phyloP scores from a whole-genome alignment of 92 coral and sea anemone genomes.

The Isaurus tuberculatus region DNA sequence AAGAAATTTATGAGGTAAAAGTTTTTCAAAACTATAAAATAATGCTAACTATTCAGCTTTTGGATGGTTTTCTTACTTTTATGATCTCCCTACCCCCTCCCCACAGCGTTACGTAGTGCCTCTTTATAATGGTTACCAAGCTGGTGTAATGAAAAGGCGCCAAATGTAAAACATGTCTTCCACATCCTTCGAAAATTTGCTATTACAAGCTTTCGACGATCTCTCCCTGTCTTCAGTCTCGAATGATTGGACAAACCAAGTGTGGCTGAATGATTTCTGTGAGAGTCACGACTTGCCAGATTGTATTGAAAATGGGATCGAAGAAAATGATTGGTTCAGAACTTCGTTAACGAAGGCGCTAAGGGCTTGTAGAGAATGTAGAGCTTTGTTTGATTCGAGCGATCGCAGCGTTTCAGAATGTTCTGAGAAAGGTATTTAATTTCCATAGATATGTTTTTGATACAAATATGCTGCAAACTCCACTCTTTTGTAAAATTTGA shows the following conservation, averaged over 20 bases:
- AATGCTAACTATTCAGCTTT: background rate
- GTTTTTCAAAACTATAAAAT: background rate
- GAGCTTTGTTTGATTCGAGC: slow-evolving; percentile 26
- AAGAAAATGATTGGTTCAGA: slow-evolving; percentile 57
- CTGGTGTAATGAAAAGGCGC: slow-evolving; percentile 61
- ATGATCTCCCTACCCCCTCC: background rate
- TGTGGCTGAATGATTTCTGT: slow-evolving; percentile 93
- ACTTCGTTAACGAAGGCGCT: slow-evolving; percentile 52
- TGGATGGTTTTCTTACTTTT: background rate
- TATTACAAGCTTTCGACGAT: slow-evolving; percentile 68
- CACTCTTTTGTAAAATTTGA: too few relatives aligned
- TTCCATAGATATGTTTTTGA: background rate
- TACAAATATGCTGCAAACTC: background rate
- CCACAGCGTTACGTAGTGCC: background rate
- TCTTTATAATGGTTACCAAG: slow-evolving; percentile 45
- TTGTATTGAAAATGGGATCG: slow-evolving; percentile 59
- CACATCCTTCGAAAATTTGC: slow-evolving; percentile 50
- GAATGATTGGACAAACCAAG: slow-evolving; percentile 84
- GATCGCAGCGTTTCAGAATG: slow-evolving; percentile 62
- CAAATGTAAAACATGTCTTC: slow-evolving; percentile 58
- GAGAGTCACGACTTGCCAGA: slow-evolving; percentile 86
- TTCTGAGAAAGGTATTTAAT: slow-evolving; percentile 30
- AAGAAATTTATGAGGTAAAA: background rate
- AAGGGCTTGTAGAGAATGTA: slow-evolving; percentile 62
- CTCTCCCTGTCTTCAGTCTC: slow-evolving; percentile 71